phyloP scores from a whole-genome alignment of 2,888 invertebrate species.

The Craniophora ligustri region DNA sequence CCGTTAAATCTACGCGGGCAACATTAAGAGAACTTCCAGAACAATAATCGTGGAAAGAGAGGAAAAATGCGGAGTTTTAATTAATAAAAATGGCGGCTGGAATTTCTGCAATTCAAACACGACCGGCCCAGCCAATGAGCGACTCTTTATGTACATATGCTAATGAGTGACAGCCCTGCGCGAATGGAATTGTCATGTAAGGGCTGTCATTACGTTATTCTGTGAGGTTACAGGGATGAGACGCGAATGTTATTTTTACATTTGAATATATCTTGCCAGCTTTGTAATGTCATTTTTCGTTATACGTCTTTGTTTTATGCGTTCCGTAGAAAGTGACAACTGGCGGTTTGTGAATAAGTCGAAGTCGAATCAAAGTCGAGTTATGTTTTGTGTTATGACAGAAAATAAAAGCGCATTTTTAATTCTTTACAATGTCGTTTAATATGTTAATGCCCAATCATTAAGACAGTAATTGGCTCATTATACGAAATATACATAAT shows the following conservation, averaged over 20 bases:
- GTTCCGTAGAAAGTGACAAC: constrained; percentile 1
- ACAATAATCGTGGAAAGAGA: constrained; percentile 58
- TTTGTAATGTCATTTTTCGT: constrained; percentile 44
- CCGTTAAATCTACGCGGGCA: constrained; percentile 55
- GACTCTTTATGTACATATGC: constrained; percentile 83
- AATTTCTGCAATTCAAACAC: constrained; percentile 80
- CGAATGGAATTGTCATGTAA: constrained; percentile 87
- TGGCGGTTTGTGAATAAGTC: constrained; percentile 7
- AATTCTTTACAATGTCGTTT: no score
- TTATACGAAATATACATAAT: no score
- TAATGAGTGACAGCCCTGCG: constrained; percentile 84
- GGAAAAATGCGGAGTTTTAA: constrained; percentile 67
- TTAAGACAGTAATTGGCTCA: no score
- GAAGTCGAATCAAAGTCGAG: not conserved
- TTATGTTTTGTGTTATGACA: not conserved
- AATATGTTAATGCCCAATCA: no score
- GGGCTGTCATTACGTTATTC: constrained; percentile 80
- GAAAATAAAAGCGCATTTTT: not conserved
- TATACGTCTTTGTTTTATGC: constrained; percentile 20
- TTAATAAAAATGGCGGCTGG: constrained; percentile 83
- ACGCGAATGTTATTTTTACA: constrained; percentile 75
- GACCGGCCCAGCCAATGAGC: constrained; percentile 74
- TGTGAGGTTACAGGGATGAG: constrained; percentile 66
- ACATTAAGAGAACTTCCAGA: constrained; percentile 71
- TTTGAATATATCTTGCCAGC: constrained; percentile 62